Conservation (phyloP, 2,888 invertebrate genomes). For the Acleris laterana region DNA sequence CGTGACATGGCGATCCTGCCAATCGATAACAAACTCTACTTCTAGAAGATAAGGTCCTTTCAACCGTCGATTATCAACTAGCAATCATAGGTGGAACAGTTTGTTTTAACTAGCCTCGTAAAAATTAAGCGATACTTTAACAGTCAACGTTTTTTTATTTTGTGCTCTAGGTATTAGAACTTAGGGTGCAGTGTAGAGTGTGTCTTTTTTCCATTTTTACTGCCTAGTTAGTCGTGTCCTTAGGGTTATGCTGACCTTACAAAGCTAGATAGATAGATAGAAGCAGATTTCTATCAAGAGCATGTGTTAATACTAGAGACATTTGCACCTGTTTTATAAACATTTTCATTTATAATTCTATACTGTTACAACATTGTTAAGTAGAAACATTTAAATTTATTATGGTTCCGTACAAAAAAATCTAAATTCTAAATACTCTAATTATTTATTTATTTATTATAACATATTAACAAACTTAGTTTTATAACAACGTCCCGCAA, state of each 20-base stretch:
- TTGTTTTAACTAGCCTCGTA: slow-evolving; percentile 37
- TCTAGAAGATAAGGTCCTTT: slow-evolving; percentile 19
- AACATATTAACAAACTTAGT: too few relatives aligned
- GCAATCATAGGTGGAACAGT: slow-evolving; percentile 36
- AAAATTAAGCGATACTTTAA: slow-evolving; percentile 33
- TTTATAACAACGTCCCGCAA: too few relatives aligned
- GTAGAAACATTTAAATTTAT: too few relatives aligned
- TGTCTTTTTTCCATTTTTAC: background rate
- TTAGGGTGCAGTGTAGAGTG: slow-evolving; percentile 1
- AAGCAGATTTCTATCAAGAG: too few relatives aligned
- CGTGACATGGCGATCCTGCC: slow-evolving; percentile 13
- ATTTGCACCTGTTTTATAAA: slow-evolving; percentile 7
- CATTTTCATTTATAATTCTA: too few relatives aligned
- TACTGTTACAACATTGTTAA: too few relatives aligned
- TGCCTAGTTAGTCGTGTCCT: slow-evolving; percentile 17
- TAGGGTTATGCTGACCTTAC: slow-evolving; percentile 23
- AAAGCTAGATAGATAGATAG: slow-evolving; percentile 17
- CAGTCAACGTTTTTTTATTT: background rate
- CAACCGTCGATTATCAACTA: slow-evolving; percentile 7
- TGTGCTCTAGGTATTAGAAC: background rate
- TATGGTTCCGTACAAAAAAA: too few relatives aligned
- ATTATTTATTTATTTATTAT: too few relatives aligned
- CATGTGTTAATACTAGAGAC: too few relatives aligned
- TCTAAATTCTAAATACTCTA: too few relatives aligned
- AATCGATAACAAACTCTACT: slow-evolving; percentile 13